Evolutionary conservation across 2,113 vertebrate genomes (phyloP).

Genomic region (Actinemys pallida): DNA sequence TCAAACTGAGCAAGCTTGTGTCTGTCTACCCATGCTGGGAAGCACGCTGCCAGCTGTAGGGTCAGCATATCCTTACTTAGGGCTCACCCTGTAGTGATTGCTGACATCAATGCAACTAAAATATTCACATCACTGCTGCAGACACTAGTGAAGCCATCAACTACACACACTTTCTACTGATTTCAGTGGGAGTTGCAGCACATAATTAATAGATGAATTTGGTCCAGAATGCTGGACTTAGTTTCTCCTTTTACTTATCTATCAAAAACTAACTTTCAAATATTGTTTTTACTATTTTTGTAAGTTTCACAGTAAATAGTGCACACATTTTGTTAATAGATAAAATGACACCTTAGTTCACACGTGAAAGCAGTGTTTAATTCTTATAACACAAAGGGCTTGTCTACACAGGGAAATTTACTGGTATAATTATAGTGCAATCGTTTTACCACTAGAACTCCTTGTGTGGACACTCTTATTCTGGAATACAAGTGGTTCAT

Average conservation of each 20-base stretch:
- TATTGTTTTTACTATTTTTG: neutral
- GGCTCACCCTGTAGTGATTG: slow-evolving; percentile 6
- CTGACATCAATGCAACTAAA: slow-evolving; percentile 28
- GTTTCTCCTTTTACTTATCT: slow-evolving; percentile 16
- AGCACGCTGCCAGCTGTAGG: neutral
- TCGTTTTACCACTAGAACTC: neutral
- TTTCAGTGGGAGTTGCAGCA: slow-evolving; percentile 59
- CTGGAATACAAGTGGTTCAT: neutral
- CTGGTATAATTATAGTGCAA: neutral
- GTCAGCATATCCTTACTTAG: neutral
- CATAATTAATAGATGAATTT: slow-evolving; percentile 62
- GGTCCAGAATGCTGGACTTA: slow-evolving; percentile 57
- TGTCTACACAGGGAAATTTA: neutral
- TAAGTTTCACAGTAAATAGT: neutral
- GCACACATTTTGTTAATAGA: slow-evolving; percentile 23
- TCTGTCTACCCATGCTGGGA: neutral
- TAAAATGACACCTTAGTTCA: neutral
- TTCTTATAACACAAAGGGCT: neutral
- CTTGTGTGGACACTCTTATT: neutral
- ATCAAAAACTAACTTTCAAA: neutral
- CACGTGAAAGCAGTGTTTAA: neutral
- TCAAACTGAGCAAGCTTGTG: neutral
- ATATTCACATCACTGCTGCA: slow-evolving; percentile 52
- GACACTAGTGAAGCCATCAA: slow-evolving; percentile 37
- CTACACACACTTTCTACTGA: slow-evolving; percentile 45